These are phyloP conservation scores for Palaemon carinicauda DNA, from an alignment of 1,140 invertebrate species.

Conservation along the genomic window DNA sequence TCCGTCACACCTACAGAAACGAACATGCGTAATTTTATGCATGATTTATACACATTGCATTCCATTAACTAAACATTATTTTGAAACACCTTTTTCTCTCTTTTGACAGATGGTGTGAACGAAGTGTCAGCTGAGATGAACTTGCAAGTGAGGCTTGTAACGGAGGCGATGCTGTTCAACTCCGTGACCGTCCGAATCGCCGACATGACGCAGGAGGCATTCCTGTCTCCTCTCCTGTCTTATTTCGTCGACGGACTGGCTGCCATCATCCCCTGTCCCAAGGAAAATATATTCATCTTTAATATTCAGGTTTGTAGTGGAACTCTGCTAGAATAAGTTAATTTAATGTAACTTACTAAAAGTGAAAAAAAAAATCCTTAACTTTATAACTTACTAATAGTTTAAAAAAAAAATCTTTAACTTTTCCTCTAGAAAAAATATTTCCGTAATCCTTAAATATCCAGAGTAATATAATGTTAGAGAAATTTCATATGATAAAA, in stretches of 20 bases:
- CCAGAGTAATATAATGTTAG: too few species aligned
- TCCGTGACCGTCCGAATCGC: slow-evolving; percentile 93
- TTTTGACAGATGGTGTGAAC: slow-evolving; percentile 82
- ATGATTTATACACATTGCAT: too few species aligned
- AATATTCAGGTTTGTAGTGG: slow-evolving; percentile 77
- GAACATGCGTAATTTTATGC: too few species aligned
- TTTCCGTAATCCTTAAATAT: too few species aligned
- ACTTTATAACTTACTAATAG: too few species aligned
- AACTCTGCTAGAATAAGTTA: too few species aligned
- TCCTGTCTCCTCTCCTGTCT: slow-evolving; percentile 87
- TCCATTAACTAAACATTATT: background rate
- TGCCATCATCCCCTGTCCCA: slow-evolving; percentile 88
- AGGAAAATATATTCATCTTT: slow-evolving; percentile 93
- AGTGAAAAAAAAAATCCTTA: too few species aligned
- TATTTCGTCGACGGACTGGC: slow-evolving; percentile 93
- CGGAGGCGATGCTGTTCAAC: slow-evolving; percentile 93
- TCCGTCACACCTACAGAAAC: background rate
- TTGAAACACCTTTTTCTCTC: slow-evolving; percentile 48
- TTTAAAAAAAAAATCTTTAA: too few species aligned
- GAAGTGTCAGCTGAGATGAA: slow-evolving; percentile 90
- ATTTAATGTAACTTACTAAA: too few species aligned
- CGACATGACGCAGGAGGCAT: slow-evolving; percentile 92
- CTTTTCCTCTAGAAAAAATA: too few species aligned
- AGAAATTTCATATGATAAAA: too few species aligned
- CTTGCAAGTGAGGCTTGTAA: slow-evolving; percentile 86